Evolutionary conservation across 2,888 invertebrate genomes (phyloP).

Genomic region (Lagria hirta): DNA sequence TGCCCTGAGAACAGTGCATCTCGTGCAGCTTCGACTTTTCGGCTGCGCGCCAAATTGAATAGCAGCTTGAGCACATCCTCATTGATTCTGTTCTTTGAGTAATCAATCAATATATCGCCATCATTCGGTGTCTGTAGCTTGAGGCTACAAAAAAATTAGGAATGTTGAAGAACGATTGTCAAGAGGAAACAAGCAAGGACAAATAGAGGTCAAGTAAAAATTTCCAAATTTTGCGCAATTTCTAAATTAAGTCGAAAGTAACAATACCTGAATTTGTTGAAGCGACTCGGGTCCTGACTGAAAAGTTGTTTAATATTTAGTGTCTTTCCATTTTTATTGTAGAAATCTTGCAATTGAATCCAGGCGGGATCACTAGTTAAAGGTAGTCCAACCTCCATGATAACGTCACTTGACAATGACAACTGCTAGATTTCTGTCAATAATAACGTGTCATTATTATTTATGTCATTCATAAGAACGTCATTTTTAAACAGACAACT

Average conservation of each 20-base stretch:
- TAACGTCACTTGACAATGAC: slow-evolving; percentile 27
- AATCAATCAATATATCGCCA: slow-evolving; percentile 92
- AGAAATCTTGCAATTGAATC: slow-evolving; percentile 75
- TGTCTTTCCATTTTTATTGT: slow-evolving; percentile 67
- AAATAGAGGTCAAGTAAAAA: slow-evolving; percentile 20
- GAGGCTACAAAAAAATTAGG: slow-evolving; percentile 61
- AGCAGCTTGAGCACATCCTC: slow-evolving; percentile 73
- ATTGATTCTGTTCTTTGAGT: slow-evolving; percentile 93
- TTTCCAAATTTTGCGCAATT: slow-evolving; percentile 4
- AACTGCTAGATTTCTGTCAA: no score
- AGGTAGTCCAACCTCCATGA: slow-evolving; percentile 58
- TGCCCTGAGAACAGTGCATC: slow-evolving; percentile 91
- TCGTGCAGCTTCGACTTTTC: slow-evolving; percentile 82
- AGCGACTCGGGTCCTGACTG: slow-evolving; percentile 75
- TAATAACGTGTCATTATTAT: no score
- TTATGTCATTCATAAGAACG: no score
- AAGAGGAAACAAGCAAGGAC: slow-evolving; percentile 15
- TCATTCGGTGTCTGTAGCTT: slow-evolving; percentile 76
- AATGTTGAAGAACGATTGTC: neutral
- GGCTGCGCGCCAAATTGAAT: slow-evolving; percentile 76
- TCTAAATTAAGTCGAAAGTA: slow-evolving; percentile 9
- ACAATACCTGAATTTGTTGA: slow-evolving; percentile 83
- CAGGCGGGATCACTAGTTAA: slow-evolving; percentile 70
- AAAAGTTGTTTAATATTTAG: slow-evolving; percentile 85
- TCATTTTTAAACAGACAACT: no score